These are phyloP conservation scores for Aix galericulata DNA, from an alignment of 2,113 vertebrate species.

Conservation along the genomic window DNA sequence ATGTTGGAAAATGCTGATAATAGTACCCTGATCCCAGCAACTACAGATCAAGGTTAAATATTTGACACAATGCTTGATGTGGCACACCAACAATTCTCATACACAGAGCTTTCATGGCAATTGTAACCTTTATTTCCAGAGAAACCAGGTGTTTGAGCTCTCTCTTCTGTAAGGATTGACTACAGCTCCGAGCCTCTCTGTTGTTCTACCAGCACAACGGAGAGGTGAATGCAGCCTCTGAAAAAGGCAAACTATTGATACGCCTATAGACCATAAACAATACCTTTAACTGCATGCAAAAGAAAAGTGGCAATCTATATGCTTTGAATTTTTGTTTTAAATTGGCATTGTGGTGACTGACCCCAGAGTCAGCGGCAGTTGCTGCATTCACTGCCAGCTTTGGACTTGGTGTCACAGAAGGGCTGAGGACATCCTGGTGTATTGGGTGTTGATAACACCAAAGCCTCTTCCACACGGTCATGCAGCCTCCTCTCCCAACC, in stretches of 20 bases:
- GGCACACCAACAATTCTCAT: neutral
- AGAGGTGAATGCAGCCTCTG: neutral
- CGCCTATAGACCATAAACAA: neutral
- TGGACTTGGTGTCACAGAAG: rapidly evolving
- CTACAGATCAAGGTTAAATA: neutral
- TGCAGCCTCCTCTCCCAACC: neutral
- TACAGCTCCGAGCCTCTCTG: neutral
- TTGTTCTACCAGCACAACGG: neutral
- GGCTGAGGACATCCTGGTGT: neutral
- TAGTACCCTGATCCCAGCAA: neutral
- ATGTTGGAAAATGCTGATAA: neutral
- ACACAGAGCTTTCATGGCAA: neutral
- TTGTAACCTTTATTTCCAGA: neutral
- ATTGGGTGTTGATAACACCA: rapidly evolving
- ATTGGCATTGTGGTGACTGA: neutral
- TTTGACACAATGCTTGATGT: neutral
- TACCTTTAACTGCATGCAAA: neutral
- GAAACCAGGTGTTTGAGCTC: neutral
- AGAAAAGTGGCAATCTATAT: neutral
- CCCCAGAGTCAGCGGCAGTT: neutral
- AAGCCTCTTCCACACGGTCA: neutral
- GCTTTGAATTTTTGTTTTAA: neutral
- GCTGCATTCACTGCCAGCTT: rapidly evolving
- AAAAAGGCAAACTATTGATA: neutral
- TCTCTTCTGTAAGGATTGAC: neutral